Conservation (phyloP, 2,888 invertebrate genomes). For the Eupithecia tripunctaria region DNA sequence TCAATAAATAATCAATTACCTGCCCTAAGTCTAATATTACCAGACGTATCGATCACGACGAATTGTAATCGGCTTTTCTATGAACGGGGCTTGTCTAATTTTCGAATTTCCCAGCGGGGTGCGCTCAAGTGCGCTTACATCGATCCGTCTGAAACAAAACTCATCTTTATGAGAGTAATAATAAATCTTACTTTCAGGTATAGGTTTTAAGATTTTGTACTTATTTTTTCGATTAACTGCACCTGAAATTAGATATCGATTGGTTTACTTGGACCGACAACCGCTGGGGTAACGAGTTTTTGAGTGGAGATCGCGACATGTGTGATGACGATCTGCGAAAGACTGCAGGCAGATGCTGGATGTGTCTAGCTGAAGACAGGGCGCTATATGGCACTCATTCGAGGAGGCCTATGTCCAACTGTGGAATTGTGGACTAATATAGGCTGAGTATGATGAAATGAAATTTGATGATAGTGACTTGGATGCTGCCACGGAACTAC, state of each 20-base stretch:
- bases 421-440: too few species aligned
- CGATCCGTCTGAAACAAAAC: constrained; percentile 18
- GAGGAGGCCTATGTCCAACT: too few species aligned
- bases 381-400: too few species aligned
- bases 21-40: constrained; percentile 1
- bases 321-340: too few species aligned
- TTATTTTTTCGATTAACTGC: not conserved
- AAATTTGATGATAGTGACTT: too few species aligned
- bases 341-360: too few species aligned
- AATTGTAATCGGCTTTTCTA: constrained; percentile 50
- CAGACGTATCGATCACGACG: constrained; percentile 39
- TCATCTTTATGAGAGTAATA: not conserved
- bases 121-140: constrained; percentile 33
- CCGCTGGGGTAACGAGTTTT: too few species aligned
- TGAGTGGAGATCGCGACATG: too few species aligned
- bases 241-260: not conserved
- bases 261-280: not conserved
- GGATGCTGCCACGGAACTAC: too few species aligned
- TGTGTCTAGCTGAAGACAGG: too few species aligned
- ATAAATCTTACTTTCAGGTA: not conserved
- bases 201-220: not conserved
- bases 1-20: constrained; percentile 14
- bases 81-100: constrained; percentile 35
- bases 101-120: constrained; percentile 40
- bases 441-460: too few species aligned